Base-by-base conservation (phyloP, 2,113 vertebrate species). In the Pelodiscus sinensis region DNA sequence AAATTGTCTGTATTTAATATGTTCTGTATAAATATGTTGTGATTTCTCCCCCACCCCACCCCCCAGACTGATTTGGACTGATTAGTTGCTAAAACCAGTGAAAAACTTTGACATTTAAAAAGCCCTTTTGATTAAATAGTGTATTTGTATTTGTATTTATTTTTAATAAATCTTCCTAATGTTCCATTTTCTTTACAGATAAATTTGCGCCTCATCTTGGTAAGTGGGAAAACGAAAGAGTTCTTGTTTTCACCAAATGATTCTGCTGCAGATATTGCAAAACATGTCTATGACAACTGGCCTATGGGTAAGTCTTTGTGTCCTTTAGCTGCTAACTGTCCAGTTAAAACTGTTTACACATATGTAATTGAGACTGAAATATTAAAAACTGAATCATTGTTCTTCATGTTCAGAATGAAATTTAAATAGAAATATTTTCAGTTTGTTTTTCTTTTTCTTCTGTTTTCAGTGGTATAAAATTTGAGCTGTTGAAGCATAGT, bases 231-330 rank as follows among this genome's bases (percentile, higher is more conserved):
- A 97, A 99, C 99, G 38, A 99, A 99, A 98, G 99, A 99, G 86
- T 99, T 99, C 97, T 98, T 99, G 25, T 99, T 99, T 97, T 99
- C 99, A 82, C 99, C 99, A 5, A 99, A 99, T 81, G 99, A 99
- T 96, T 99, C 99, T 1, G 99, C 99, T 71, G 98, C 99, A 85
- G 99, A 99, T 97, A 99, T 99, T 15, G 99, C 99, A 93, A 99
- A 99, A 96, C 99, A 99, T 2, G 99, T 99, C 82, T 99, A 99
- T 91, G 99, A 99, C 97, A 99, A 99, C 97, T 99, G 99, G 99
- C 99, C 99, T 2, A 99, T 99, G 99, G 99, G 99, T 99, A 95
- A 99, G 99, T 98, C 24, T 52, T 94, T 91, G 57, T 93, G 85
- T 75, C 55, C 91, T 86, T 84, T 44, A 75, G 27, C 44, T 90